Evolutionary conservation across 2,888 invertebrate genomes (phyloP), one percentile per base, ranked within the genome.

Genomic region (Punctoribates punctum): DNA sequence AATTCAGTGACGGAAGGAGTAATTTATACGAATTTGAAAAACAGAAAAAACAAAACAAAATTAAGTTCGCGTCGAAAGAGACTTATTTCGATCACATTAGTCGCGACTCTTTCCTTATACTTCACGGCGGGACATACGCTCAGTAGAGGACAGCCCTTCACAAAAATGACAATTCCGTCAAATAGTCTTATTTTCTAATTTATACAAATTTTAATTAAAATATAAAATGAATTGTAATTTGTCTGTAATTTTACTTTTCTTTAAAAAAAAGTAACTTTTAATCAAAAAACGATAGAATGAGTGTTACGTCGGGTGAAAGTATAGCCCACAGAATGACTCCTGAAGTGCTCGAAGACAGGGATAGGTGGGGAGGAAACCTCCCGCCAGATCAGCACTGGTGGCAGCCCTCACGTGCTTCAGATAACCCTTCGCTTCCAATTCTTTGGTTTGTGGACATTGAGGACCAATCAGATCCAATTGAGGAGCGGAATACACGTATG

Each of bases 281-380:
- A n/a, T n/a, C n/a, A 20, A 20, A 51, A 51, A 51, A 51, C 6
- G 8, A 15, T 2, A 27, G 17, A 65, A 34, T 65, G 29, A 23
- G 25, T 34, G 17, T 60, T 15, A 65, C 29, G 15, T 48, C n/a
- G 34, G 29, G n/a, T 75, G 25, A 73, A 76, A 78, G 51, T 77
- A 84, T 17, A 86, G 82, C 73, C 86, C 94, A 77, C 91, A 88
- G 82, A 95, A 87, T 0, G 95, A 93, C 83, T 96, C 96, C 82
- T 94, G 92, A 60, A 96, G 83, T 0, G 94, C 95, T 78, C 96
- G 87, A 78, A 92, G 87, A 82, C 95, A 95, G 0, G 94, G 92
- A 80, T 93, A 86, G 2, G 88, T 88, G 0, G 92, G 88, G n/a
- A 88, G 88, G 83, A 91, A 96, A 0, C 97, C 96, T 13, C 95